Base-by-base conservation (phyloP, 2,888 invertebrate species). In the Trissolcus brochymenae region DNA sequence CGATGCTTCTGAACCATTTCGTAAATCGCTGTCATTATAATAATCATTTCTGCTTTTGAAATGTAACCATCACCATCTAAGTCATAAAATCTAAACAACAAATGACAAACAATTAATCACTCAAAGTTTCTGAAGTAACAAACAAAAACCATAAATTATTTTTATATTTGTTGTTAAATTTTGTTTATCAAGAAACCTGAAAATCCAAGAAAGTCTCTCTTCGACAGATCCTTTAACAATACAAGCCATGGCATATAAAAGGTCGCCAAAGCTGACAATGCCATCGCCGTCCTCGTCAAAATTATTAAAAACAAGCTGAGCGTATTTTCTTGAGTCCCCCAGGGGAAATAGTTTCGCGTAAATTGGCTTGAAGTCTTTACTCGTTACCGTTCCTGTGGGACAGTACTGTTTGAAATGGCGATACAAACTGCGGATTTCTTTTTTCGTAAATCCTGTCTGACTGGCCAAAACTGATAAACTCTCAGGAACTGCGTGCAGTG, bases 341-440 rank as follows among this genome's bases (percentile, higher is more conserved):
- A 87, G 71, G 0, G 87, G 87, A 73, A 88, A 88, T 7, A 88
- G 70, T 75, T 87, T 87, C 2, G 87, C 83, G 46, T 87, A 87
- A 4, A 84, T 84, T 2, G 85, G 84, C n/a, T 81, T 84, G 3
- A 87, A 65, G 60, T 87, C 84, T 25, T 81, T 82, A 6, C 81
- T 81, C 3, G 84, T 85, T 9, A 82, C 82, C 0, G 82, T 82
- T 51, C 87, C 87, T 16, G 80, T 79, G 0, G 87, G 87, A 70
- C 87, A 87, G 59, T 85, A 77, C 50, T 88, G 86, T 72, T 88
- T 87, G 65, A 88, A 87, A 9, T 81, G 83, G 0, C 86, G 83
- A 68, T 88, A 88, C 49, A 88, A 68, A 35, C 76, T 81, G 7
- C 86, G 82, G 49, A 88, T 83, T 74, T 87, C 84, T 11, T 84